These are phyloP conservation scores for Pseudochaenichthys georgianus DNA, from an alignment of 2,797 vertebrate genomes.

Conservation along the genomic window DNA sequence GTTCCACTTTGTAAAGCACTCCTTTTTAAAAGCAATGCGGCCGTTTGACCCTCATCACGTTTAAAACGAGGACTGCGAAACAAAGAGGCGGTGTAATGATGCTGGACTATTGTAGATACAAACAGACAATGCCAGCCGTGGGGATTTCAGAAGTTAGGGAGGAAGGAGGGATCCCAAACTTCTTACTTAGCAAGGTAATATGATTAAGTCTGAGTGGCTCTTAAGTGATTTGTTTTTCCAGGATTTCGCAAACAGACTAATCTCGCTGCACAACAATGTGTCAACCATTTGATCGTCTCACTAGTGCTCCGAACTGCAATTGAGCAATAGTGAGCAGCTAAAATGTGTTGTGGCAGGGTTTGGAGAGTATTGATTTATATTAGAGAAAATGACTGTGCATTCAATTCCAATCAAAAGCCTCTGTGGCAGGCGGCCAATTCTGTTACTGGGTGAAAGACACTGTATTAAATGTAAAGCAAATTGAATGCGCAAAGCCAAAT, in stretches of 20 bases:
- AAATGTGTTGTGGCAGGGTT: constrained; percentile 73
- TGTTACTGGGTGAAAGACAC: constrained; percentile 75
- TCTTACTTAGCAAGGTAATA: constrained; percentile 73
- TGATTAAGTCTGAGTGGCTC: constrained; percentile 72
- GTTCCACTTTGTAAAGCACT: constrained; percentile 61
- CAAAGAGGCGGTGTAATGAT: background rate
- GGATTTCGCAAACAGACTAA: constrained; percentile 67
- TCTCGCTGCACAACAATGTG: constrained; percentile 41
- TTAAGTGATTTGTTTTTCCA: constrained; percentile 75
- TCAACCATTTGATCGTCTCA: constrained; percentile 57
- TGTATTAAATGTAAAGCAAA: constrained; percentile 78
- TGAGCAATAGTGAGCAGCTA: constrained; percentile 71
- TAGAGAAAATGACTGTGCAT: constrained; percentile 80
- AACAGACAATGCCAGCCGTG: background rate
- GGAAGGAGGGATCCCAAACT: constrained; percentile 55
- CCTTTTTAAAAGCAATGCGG: constrained; percentile 17
- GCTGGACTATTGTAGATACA: background rate
- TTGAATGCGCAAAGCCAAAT: constrained; percentile 77
- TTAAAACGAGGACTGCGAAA: constrained; percentile 18
- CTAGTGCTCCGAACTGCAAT: constrained; percentile 47
- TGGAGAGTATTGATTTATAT: constrained; percentile 84
- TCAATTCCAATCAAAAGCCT: constrained; percentile 85
- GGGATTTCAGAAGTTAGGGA: constrained; percentile 46
- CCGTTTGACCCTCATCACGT: constrained; percentile 47
- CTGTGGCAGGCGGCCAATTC: constrained; percentile 78